Evolutionary conservation across 2,888 invertebrate species (phyloP), one percentile per base, ranked within the genome.

Genomic region (Noctua janthe): DNA sequence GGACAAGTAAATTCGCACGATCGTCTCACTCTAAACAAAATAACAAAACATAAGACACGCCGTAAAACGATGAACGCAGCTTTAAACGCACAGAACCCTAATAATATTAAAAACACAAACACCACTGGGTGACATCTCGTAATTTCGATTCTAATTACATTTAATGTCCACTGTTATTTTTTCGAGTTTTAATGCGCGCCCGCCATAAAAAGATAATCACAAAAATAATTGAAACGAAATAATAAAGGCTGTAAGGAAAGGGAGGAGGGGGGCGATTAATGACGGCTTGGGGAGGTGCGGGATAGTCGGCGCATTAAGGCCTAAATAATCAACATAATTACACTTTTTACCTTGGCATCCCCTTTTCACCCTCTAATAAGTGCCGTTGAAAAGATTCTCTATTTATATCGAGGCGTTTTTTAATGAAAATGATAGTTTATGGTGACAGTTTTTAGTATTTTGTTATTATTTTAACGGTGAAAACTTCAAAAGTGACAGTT

Each of bases 191-290:
- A 96, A 97, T 96, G 96, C 94, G 93, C 93, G 92, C 94, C 93
- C 93, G 95, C 96, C 95, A 96, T 97, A 97, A 97, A 97, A 97
- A 97, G 96, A 97, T 97, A 97, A 97, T 97, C 96, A 97, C 96
- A 94, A 97, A 97, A 96, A 97, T 97, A 97, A 97, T 97, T 97
- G 96, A 97, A 97, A 96, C 96, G 97, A 97, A 97, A 97, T 97
- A 96, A 96, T 97, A 96, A 96, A 96, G 95, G 95, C 91, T 89
- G 91, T 88, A 93, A 91, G 93, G 89, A 91, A 92, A 90, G 92
- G 91, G 90, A 90, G 89, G 89, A 85, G 89, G 93, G 93, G 93
- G 94, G 94, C 95, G 95, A 96, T 96, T 96, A 96, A 96, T 96
- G 96, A 95, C 93, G 92, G 92, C 91, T 90, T 84, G 91, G 94